Evolutionary conservation across 1,140 invertebrate species (phyloP).

Genomic region (Hycleus phaleratus): DNA sequence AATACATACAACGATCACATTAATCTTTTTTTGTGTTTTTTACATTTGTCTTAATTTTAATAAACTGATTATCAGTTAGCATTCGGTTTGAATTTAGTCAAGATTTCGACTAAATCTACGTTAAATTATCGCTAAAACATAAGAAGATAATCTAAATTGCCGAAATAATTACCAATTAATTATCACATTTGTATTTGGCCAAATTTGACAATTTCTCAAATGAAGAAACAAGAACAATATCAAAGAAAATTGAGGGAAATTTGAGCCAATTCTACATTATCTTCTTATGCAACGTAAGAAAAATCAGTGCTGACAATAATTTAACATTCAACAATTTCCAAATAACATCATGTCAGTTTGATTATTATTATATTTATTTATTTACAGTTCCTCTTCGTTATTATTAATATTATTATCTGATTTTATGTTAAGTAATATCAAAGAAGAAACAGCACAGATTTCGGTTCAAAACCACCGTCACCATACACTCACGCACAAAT

Average conservation of each 20-base stretch:
- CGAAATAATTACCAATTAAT: background rate
- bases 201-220: background rate
- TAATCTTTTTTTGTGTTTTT: slow-evolving; percentile 9
- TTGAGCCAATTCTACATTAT: slow-evolving; percentile 3
- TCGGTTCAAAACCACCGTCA: too few relatives aligned
- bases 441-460: background rate
- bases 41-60: background rate
- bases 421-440: slow-evolving; percentile 10
- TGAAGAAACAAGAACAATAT: too few relatives aligned
- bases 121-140: slow-evolving; percentile 14
- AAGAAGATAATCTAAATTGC: slow-evolving; percentile 4
- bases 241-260: too few relatives aligned
- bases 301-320: slow-evolving; percentile 14
- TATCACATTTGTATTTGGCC: slow-evolving; percentile 5
- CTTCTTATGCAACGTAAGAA: slow-evolving; percentile 2
- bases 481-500: too few relatives aligned
- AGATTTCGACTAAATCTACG: background rate
- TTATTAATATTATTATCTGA: background rate
- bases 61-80: slow-evolving; percentile 36
- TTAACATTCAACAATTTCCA: slow-evolving; percentile 9
- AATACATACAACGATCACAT: slow-evolving; percentile 31
- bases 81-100: background rate
- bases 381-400: too few relatives aligned
- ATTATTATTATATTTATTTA: too few relatives aligned
- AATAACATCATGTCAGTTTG: slow-evolving; percentile 1